These are phyloP conservation scores for Smutsia gigantea DNA, from an alignment of 2,797 vertebrate genomes.

Conservation along the genomic window DNA sequence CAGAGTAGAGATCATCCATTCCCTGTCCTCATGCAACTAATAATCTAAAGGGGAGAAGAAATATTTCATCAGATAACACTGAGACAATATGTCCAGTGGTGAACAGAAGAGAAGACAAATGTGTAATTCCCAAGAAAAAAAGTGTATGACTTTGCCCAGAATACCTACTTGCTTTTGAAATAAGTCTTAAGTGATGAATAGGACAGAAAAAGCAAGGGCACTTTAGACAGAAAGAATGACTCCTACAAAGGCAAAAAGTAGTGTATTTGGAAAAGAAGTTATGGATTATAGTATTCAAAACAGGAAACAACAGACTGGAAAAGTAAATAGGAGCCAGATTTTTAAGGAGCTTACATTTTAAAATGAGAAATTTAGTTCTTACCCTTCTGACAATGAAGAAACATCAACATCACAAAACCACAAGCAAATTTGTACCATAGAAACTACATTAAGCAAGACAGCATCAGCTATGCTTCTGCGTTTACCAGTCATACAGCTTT, in stretches of 20 bases:
- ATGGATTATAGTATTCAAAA: background rate
- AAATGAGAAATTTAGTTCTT: background rate
- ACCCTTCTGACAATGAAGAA: background rate
- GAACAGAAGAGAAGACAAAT: background rate
- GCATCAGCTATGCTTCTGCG: background rate
- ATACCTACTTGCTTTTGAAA: background rate
- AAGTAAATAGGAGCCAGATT: background rate
- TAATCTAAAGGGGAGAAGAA: background rate
- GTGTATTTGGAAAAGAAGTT: background rate
- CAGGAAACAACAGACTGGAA: background rate
- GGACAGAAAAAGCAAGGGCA: background rate
- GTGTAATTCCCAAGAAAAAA: background rate
- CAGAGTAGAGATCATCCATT: background rate
- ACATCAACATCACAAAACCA: background rate
- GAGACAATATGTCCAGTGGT: background rate
- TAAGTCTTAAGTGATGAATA: background rate
- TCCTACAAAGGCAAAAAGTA: background rate
- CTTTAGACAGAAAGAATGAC: background rate
- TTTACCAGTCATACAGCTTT: background rate
- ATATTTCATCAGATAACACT: background rate
- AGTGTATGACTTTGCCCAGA: background rate
- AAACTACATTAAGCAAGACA: background rate
- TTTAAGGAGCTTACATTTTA: background rate
- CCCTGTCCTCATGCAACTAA: background rate
- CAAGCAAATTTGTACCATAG: background rate